Evolutionary conservation across 2,888 invertebrate species (phyloP).

Genomic region (Phyllotreta striolata): DNA sequence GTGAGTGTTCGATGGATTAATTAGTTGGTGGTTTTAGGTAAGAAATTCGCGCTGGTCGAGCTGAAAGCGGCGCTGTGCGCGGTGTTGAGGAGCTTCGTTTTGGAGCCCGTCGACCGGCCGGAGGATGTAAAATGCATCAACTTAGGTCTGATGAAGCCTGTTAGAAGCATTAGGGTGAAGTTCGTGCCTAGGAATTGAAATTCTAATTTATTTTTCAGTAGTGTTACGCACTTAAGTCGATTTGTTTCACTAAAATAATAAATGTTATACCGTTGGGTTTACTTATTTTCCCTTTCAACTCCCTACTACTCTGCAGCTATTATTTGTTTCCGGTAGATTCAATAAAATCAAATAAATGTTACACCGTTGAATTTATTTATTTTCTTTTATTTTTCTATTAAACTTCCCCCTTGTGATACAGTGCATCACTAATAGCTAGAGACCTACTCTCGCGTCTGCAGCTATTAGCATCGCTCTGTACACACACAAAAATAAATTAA

Average conservation of each 20-base stretch:
- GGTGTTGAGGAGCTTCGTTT: constrained; percentile 64
- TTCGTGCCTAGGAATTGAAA: constrained; percentile 40
- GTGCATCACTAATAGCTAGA: too few species aligned
- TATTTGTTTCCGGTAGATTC: too few species aligned
- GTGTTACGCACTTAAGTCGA: neutral
- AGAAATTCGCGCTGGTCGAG: constrained; percentile 72
- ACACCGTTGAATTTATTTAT: too few species aligned
- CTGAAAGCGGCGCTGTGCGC: constrained; percentile 67
- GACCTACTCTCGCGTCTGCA: too few species aligned
- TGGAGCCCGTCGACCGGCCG: constrained; percentile 62
- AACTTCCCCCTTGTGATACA: too few species aligned
- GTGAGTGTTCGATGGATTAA: too few species aligned
- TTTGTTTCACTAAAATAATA: too few species aligned
- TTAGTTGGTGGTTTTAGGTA: constrained; percentile 62
- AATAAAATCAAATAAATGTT: too few species aligned
- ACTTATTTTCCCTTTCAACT: too few species aligned
- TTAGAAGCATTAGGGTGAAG: constrained; percentile 58
- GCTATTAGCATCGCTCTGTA: neutral
- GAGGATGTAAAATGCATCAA: constrained; percentile 57
- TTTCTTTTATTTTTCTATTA: too few species aligned
- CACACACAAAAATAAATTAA: neutral
- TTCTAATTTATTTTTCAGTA: neutral
- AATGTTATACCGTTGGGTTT: too few species aligned
- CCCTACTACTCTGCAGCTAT: too few species aligned
- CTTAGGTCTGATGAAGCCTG: constrained; percentile 63